Conservation (phyloP, 2,888 invertebrate species). For the Aphodius sticticus region DNA sequence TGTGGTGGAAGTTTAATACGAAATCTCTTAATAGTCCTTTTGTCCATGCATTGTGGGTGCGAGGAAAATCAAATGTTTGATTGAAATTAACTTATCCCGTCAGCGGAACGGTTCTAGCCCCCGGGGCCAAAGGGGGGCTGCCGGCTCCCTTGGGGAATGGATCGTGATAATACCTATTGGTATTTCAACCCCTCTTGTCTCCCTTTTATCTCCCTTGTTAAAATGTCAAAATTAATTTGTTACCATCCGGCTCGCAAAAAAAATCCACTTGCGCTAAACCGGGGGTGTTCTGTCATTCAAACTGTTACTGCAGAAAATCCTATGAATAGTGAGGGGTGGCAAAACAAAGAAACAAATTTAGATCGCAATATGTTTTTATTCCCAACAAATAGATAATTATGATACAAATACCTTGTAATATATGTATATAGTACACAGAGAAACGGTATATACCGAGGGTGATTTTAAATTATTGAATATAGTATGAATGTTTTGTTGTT, state of each 20-base stretch:
- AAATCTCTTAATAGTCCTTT: not conserved
- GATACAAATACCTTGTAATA: slow-evolving; percentile 17
- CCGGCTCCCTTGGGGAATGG: slow-evolving; percentile 10
- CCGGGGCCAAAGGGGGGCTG: slow-evolving; percentile 17
- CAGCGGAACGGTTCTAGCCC: slow-evolving; percentile 17
- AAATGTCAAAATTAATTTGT: slow-evolving; percentile 7
- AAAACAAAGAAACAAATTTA: not conserved
- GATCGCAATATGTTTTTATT: slow-evolving; percentile 22
- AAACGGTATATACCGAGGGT: not conserved
- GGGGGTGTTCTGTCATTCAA: not conserved
- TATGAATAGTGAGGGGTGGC: not conserved
- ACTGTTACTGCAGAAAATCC: not conserved
- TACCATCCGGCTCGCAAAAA: not conserved
- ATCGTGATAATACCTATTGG: slow-evolving; percentile 17
- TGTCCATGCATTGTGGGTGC: slow-evolving; percentile 9
- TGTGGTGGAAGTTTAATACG: not conserved
- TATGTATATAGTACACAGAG: slow-evolving; percentile 13
- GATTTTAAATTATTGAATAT: too few species aligned
- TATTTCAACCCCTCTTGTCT: slow-evolving; percentile 12
- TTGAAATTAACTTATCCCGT: slow-evolving; percentile 24
- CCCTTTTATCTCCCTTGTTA: slow-evolving; percentile 12
- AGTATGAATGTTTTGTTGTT: too few species aligned
- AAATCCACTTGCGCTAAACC: not conserved
- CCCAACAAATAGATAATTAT: slow-evolving; percentile 24
- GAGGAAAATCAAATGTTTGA: slow-evolving; percentile 22